A percentile compares a stretch with the other conserved stretches of the same genome.
Evolutionary conservation across 1,140 invertebrate species (phyloP).

Genomic region (Pseudomyrmex flavicornis): DNA sequence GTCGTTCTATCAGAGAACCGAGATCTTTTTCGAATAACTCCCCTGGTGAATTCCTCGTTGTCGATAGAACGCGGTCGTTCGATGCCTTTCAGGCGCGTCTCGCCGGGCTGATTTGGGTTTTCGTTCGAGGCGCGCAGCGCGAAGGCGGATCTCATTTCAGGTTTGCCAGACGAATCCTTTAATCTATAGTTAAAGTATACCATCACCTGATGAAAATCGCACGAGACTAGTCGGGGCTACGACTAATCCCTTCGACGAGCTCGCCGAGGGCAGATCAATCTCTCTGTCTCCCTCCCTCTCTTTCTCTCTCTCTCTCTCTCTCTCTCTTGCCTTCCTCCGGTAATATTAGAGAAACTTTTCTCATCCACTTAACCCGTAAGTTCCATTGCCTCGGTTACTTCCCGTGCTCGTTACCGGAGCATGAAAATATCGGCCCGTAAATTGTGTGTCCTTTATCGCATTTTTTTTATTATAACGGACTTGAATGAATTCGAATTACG

Average conservation of each 20-base stretch:
- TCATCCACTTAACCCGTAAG: conserved; percentile 73
- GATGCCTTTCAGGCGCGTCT: conserved; percentile 3
- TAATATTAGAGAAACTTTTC: conserved; percentile 72
- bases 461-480: conserved; percentile 19
- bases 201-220: conserved; percentile 67
- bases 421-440: conserved; percentile 66
- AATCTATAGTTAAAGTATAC: conserved; percentile 62
- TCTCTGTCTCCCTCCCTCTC: background rate
- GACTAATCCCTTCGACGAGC: conserved; percentile 65
- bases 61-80: conserved; percentile 22
- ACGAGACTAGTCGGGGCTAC: conserved; percentile 36
- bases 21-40: conserved; percentile 39
- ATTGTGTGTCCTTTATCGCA: conserved; percentile 5
- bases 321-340: conserved; percentile 28
- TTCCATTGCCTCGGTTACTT: conserved; percentile 63
- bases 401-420: conserved; percentile 48
- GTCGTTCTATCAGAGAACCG: background rate
- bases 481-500: conserved; percentile 7
- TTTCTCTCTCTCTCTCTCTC: no score
- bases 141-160: conserved; percentile 50
- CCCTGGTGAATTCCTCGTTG: conserved; percentile 32
- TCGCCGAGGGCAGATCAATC: conserved; percentile 61
- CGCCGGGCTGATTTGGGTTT: conserved; percentile 32
- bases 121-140: conserved; percentile 5
- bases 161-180: conserved; percentile 59